These are phyloP conservation scores for Octodonta nipae DNA, from an alignment of 2,888 invertebrate genomes.

Conservation along the genomic window DNA sequence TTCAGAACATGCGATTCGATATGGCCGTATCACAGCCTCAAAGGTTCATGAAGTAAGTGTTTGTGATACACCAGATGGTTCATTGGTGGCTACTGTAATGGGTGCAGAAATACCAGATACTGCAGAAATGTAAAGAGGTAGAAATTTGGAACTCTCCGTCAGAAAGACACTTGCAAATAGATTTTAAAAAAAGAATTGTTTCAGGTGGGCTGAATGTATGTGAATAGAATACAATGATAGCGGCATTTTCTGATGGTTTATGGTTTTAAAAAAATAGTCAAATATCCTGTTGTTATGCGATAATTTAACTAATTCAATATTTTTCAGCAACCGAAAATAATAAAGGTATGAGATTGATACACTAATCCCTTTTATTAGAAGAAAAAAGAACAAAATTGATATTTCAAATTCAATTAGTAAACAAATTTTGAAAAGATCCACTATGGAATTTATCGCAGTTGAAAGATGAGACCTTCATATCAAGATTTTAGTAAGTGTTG, in stretches of 20 bases:
- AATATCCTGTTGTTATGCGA: too few species aligned
- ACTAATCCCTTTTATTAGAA: too few species aligned
- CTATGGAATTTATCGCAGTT: too few species aligned
- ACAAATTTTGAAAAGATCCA: too few species aligned
- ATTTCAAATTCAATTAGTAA: too few species aligned
- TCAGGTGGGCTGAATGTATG: slow-evolving; percentile 1
- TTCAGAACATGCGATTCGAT: slow-evolving; percentile 18
- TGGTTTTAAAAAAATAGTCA: too few species aligned
- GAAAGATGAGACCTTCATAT: too few species aligned
- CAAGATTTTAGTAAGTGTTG: too few species aligned
- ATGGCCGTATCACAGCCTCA: slow-evolving; percentile 23
- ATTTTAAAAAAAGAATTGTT: neutral
- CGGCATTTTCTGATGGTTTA: slow-evolving; percentile 9
- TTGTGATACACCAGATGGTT: slow-evolving; percentile 7
- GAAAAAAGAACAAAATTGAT: too few species aligned
- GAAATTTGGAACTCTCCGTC: slow-evolving; percentile 4
- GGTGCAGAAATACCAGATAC: slow-evolving; percentile 6
- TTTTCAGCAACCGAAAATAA: too few species aligned
- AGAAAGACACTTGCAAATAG: slow-evolving; percentile 3
- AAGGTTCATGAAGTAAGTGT: slow-evolving; percentile 2
- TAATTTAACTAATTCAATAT: too few species aligned
- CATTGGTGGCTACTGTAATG: slow-evolving; percentile 5
- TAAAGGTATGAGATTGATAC: too few species aligned
- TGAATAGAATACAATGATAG: neutral
- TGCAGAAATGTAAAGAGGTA: slow-evolving; percentile 8